Evolutionary conservation across 2,797 vertebrate genomes (phyloP), one percentile per base, ranked within the genome.

Genomic region (Ispidina picta): DNA sequence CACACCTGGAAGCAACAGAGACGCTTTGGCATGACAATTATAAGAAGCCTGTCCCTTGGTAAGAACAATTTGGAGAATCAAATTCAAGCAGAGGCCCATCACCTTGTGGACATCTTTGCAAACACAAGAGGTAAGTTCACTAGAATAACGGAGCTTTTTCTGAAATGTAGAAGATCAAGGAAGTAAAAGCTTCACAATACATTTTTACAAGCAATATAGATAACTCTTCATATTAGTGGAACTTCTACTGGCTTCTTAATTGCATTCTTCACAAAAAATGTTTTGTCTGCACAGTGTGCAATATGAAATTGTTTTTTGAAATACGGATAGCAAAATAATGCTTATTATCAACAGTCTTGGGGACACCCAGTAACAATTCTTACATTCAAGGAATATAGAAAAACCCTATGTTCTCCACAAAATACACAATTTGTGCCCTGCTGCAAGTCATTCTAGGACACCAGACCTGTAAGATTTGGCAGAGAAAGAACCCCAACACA

Each of bases 1-100:
- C 92, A 94, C 25, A 93, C 90, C 4, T 98, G 98, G 98, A 95
- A 77, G 70, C 97, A 98, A 60, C 97, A 98, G 95, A 98, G 97
- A 43, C 95, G 92, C 13, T 98, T 98, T 66, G 95, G 96, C 16
- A 95, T 97, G 70, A 95, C 69, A 5, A 56, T 94, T 2, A 79
- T 98, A 44, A 95, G 94, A 12, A 96, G 88, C 65, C 95, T 98
- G 64, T 94, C 96, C 31, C 86, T 97, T 1, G 91, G 97, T n/a
- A 98, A 95, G 92, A 98, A 96, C 48, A 85, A 35, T 5, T 26
- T 98, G 84, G 97, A 98, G 75, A 74, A 91, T 10, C 96, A 88
- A 41, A 96, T 98, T 65, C 94, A 92, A 48, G 88, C 72, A 15
- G 97, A 98, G 72, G 97, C 95, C 3, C 51, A 17, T 66, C 88